Evolutionary conservation across 2,797 vertebrate genomes (phyloP).

Genomic region (Protonibea diacanthus): DNA sequence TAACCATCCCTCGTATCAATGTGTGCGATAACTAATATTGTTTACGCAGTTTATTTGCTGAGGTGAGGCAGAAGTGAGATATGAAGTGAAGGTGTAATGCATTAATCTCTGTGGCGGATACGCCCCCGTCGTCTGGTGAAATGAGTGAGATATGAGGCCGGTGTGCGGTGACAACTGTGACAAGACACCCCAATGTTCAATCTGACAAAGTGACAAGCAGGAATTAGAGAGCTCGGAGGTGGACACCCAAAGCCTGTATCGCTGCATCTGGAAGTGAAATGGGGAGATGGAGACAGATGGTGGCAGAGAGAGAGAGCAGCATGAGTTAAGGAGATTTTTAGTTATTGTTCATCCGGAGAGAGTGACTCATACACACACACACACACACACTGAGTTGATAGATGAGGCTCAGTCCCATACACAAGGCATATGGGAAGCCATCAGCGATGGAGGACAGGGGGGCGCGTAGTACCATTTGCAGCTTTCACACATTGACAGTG

Average conservation of each 20-base stretch:
- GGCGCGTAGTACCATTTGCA: background rate
- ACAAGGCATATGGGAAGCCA: conserved; percentile 4
- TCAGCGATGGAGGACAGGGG: conserved; percentile 1
- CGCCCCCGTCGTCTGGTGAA: conserved; percentile 26
- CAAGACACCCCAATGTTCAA: conserved; percentile 56
- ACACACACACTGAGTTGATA: conserved; percentile 23
- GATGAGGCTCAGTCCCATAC: conserved; percentile 22
- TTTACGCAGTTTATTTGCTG: conserved; percentile 3
- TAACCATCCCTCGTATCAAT: background rate
- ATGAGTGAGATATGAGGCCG: conserved; percentile 60
- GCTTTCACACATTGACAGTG: conserved; percentile 14
- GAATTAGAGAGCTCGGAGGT: conserved; percentile 50
- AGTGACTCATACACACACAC: background rate
- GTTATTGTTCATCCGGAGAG: conserved; percentile 53
- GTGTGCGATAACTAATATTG: background rate
- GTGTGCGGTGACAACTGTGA: conserved; percentile 58
- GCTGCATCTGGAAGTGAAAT: conserved; percentile 57
- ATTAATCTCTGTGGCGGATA: conserved; percentile 46
- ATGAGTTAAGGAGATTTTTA: conserved; percentile 45
- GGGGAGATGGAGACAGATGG: conserved; percentile 55
- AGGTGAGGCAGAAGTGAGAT: conserved; percentile 17
- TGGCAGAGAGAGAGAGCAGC: conserved; percentile 14
- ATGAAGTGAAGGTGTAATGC: conserved; percentile 34
- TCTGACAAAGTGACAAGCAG: conserved; percentile 64
- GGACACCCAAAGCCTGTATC: conserved; percentile 32